These are phyloP conservation scores for Gambusia yucatana DNA, from an alignment of 2,797 vertebrate species.

Conservation along the genomic window DNA sequence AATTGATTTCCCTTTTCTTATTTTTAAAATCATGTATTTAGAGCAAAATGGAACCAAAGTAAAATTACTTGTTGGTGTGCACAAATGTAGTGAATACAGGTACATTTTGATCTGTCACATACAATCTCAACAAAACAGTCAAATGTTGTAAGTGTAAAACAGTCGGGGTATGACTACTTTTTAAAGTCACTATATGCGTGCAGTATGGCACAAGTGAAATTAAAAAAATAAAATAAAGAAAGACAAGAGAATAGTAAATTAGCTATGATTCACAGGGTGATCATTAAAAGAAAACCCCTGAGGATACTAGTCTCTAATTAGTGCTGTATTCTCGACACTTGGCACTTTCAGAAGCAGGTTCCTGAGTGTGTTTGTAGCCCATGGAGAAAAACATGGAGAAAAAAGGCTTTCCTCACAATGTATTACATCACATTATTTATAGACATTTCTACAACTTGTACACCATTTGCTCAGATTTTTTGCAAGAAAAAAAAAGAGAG, in stretches of 20 bases:
- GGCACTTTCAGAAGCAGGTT: constrained; percentile 36
- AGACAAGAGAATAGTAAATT: constrained; percentile 14
- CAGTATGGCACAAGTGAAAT: background rate
- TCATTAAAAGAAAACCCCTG: constrained; percentile 67
- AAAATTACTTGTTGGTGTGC: background rate
- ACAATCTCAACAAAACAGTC: background rate
- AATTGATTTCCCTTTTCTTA: background rate
- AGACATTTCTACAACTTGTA: constrained; percentile 29
- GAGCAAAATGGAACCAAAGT: background rate
- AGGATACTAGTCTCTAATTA: constrained; percentile 70
- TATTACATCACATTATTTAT: constrained; percentile 45
- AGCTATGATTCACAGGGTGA: constrained; percentile 61
- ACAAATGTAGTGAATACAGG: background rate
- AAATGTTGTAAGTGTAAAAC: background rate
- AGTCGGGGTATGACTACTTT: background rate
- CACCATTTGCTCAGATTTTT: background rate
- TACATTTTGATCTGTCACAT: background rate
- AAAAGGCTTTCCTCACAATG: constrained; percentile 33
- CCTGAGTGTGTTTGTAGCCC: constrained; percentile 11
- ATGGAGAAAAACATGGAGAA: constrained; percentile 27
- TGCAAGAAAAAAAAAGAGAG: background rate
- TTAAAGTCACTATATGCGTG: background rate
- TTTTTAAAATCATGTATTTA: background rate
- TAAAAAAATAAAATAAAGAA: background rate
- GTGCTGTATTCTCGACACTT: constrained; percentile 60